Evolutionary conservation across 2,888 invertebrate genomes (phyloP).

Genomic region (Mantis religiosa): DNA sequence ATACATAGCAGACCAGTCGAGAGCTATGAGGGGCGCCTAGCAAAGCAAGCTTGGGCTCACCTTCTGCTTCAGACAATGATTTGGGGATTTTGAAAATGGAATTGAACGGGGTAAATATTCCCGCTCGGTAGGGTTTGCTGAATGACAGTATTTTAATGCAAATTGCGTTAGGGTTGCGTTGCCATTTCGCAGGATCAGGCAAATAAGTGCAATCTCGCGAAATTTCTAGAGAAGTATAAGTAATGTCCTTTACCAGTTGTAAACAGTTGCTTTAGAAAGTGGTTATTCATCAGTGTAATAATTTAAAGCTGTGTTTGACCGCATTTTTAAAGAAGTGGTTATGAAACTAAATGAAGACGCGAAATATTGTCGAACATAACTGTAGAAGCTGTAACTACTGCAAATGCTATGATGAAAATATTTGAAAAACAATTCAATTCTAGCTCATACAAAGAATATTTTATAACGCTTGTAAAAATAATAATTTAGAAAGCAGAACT

Average conservation of each 20-base stretch:
- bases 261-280: neutral
- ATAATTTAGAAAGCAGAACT: too few species aligned
- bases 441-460: too few species aligned
- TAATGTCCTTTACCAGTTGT: neutral
- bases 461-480: too few species aligned
- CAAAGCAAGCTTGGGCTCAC: neutral
- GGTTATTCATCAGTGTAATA: too few species aligned
- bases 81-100: neutral
- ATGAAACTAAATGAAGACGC: too few species aligned
- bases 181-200: neutral
- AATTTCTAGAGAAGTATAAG: neutral
- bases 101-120: neutral
- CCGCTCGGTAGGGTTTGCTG: neutral
- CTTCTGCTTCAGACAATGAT: neutral
- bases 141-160: neutral
- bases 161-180: neutral
- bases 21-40: neutral
- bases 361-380: too few species aligned
- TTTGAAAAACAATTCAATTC: too few species aligned
- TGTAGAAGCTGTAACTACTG: too few species aligned
- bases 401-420: too few species aligned
- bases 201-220: neutral
- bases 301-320: too few species aligned
- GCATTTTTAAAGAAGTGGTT: too few species aligned
- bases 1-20: neutral